Percentiles rank a stretch among this genome's conserved stretches.
phyloP scores from a whole-genome alignment of 2,888 invertebrate species.

The Eristalinus aeneus region DNA sequence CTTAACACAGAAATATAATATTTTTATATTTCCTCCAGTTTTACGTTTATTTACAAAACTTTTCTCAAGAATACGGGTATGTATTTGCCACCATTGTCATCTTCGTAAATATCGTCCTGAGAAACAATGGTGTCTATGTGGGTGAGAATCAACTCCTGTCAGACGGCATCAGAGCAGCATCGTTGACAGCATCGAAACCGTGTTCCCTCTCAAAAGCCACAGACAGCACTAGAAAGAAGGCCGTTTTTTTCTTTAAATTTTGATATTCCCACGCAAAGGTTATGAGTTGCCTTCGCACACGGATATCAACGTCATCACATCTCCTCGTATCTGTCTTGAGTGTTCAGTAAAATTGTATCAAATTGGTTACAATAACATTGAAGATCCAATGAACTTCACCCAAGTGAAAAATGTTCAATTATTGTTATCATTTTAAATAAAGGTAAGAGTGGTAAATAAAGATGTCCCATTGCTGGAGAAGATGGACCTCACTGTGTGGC shows the following conservation, averaged over 20 bases:
- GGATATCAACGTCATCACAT: neutral
- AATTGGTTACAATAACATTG: conserved; percentile 44
- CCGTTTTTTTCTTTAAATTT: neutral
- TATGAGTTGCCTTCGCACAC: neutral
- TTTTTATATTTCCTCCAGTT: conserved; percentile 39
- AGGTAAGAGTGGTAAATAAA: conserved; percentile 3
- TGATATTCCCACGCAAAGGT: conserved; percentile 9
- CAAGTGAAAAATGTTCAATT: conserved; percentile 44
- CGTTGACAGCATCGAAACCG: conserved; percentile 50
- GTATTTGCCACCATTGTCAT: conserved; percentile 7
- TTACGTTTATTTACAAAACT: conserved; percentile 63
- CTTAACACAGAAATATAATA: conserved; percentile 63
- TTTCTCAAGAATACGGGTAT: conserved; percentile 53
- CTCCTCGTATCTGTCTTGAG: conserved; percentile 26
- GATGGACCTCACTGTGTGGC: conserved; percentile 9
- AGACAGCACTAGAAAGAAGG: conserved; percentile 12
- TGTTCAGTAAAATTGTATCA: conserved; percentile 46
- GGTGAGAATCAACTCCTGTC: neutral
- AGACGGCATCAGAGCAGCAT: neutral
- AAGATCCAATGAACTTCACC: neutral
- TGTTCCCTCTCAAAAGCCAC: neutral
- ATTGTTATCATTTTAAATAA: conserved; percentile 53
- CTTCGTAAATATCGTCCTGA: neutral
- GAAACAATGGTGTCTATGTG: conserved; percentile 30
- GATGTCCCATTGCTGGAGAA: neutral